A percentile compares a stretch with the other conserved stretches of the same genome.
Conservation (phyloP, 53 echinoderm and acorn worm genomes). For the Holothuria leucospilota region DNA sequence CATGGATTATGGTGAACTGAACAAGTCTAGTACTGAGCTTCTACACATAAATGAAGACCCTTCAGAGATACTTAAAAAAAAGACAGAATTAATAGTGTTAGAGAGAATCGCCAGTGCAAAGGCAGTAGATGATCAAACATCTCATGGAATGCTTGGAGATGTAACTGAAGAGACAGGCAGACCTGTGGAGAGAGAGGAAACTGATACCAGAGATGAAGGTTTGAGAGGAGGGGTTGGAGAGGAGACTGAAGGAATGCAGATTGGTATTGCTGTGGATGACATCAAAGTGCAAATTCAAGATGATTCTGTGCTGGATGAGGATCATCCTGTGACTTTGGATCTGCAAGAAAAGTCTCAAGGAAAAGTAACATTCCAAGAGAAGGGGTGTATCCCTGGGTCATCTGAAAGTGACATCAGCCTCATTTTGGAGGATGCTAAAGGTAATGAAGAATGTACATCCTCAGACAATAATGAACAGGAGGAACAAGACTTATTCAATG, state of each 20-base stretch:
- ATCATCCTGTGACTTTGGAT: neutral
- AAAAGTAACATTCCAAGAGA: neutral
- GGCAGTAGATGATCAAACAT: neutral
- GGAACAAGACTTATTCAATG: no score
- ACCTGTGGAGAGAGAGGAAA: no score
- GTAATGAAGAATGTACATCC: neutral
- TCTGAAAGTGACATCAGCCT: slow-evolving; percentile 36
- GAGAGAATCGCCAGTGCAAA: slow-evolving; percentile 7
- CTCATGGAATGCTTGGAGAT: neutral
- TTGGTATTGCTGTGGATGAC: no score
- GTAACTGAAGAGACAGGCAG: no score
- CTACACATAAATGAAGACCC: neutral
- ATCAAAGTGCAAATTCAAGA: no score
- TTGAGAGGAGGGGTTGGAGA: no score
- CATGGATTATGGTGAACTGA: neutral
- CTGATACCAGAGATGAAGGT: no score
- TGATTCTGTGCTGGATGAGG: neutral
- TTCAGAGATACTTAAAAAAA: slow-evolving; percentile 22
- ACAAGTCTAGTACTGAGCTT: slow-evolving; percentile 4
- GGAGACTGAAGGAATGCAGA: no score
- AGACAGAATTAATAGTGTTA: slow-evolving; percentile 5
- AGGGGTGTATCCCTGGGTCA: neutral
- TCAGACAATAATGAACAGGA: neutral
- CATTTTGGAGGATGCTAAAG: slow-evolving; percentile 7
- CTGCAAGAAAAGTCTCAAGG: neutral